Evolutionary conservation across 2,888 invertebrate genomes (phyloP), one percentile per base, ranked within the genome.

Genomic region (Epinotia ramella): DNA sequence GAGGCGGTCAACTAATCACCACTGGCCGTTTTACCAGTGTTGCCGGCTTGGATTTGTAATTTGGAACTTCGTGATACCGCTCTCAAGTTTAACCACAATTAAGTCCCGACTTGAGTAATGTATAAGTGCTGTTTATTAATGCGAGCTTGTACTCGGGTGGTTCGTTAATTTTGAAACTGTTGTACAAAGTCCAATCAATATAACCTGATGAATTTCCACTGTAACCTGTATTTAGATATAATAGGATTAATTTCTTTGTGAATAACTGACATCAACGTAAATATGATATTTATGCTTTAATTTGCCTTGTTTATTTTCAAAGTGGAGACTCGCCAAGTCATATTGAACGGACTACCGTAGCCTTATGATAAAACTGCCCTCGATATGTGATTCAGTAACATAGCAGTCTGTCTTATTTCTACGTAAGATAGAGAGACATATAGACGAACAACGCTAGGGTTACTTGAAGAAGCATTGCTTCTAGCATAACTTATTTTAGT

Each of bases 141-240:
- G 33, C n/a, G 66, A 33, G 53, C n/a, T n/a, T 66, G 66, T 33
- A 66, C 46, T 46, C 46, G 46, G 33, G 33, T 53, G 49, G n/a
- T 65, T 66, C 53, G 28, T 33, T 66, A 53, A 53, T 66, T 53
- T 24, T 40, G 40, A n/a, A 53, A 33, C 53, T 66, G n/a, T 66
- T 53, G 53, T 53, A 53, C 28, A 7, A 66, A 53, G 12, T 66
- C n/a, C 53, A 33, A 12, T 33, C 13, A n/a, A 53, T 65, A 53
- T 66, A 12, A 56, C 66, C 53, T 33, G 11, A 12, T 66, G 49
- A 53, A 28, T 66, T 66, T 33, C 66, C 66, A 33, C 53, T 53
- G n/a, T n/a, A n/a, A 28, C 53, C 49, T 66, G 11, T 66, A 11
- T 53, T n/a, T 66, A 66, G 66, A 28, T 53, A 53, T 66, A 66